A percentile compares a stretch with the other conserved stretches of the same genome.
phyloP scores from a whole-genome alignment of 2,113 vertebrate genomes.

The Nannobrachium achirus region DNA sequence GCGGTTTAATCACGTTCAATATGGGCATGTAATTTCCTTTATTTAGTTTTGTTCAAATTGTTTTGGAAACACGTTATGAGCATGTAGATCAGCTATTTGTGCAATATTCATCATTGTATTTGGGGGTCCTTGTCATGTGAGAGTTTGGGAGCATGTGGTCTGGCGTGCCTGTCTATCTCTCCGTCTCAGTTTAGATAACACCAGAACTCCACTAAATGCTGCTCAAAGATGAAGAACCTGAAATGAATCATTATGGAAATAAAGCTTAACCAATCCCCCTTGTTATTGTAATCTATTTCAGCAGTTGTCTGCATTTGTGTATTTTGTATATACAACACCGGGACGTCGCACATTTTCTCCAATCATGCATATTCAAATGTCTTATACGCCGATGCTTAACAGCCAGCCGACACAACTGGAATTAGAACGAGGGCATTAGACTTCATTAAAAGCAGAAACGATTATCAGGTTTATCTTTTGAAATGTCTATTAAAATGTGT shows the following conservation, averaged over 20 bases:
- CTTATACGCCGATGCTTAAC: slow-evolving; percentile 74
- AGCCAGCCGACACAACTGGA: slow-evolving; percentile 73
- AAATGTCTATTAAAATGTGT: slow-evolving; percentile 86
- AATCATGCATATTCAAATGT: slow-evolving; percentile 80
- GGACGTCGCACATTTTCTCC: slow-evolving; percentile 55
- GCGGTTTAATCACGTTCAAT: no score
- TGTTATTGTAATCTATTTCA: slow-evolving; percentile 77
- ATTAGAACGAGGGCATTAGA: slow-evolving; percentile 82
- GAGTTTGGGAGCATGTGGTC: no score
- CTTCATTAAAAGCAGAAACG: slow-evolving; percentile 84
- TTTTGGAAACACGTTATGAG: no score
- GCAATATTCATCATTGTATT: no score
- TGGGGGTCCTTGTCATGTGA: no score
- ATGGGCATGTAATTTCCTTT: no score
- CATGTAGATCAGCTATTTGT: no score
- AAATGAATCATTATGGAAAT: slow-evolving; percentile 81
- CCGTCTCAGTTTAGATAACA: slow-evolving; percentile 22
- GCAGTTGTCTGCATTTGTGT: slow-evolving; percentile 75
- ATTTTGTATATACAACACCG: slow-evolving; percentile 58
- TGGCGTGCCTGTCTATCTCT: not conserved
- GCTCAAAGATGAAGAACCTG: slow-evolving; percentile 74
- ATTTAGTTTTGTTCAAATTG: no score
- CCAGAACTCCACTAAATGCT: slow-evolving; percentile 46
- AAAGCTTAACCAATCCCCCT: slow-evolving; percentile 78
- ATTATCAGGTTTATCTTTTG: slow-evolving; percentile 85